phyloP scores from a whole-genome alignment of 2,888 invertebrate genomes.

The Folsomia candida region DNA sequence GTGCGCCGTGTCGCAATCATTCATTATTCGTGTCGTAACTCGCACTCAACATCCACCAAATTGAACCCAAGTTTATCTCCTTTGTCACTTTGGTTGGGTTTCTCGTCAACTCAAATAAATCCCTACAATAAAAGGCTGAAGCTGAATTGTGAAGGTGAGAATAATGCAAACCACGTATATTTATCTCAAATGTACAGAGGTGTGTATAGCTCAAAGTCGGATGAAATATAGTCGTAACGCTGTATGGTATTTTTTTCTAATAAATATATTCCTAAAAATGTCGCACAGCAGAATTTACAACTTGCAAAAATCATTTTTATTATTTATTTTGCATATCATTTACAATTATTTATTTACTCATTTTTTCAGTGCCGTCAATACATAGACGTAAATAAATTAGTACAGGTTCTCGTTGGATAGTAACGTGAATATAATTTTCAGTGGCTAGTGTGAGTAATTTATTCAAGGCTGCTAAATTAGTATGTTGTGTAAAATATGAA shows the following conservation, averaged over 20 bases:
- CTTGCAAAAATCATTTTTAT: background rate
- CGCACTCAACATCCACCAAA: background rate
- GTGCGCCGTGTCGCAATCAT: background rate
- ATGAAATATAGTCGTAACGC: no score
- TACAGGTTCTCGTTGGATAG: background rate
- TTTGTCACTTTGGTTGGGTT: background rate
- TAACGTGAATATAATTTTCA: no score
- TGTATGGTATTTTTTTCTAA: no score
- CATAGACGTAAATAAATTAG: background rate
- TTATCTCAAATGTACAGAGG: background rate
- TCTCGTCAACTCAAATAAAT: background rate
- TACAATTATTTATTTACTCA: background rate
- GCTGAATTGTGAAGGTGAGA: background rate
- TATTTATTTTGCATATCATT: background rate
- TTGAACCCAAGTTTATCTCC: background rate
- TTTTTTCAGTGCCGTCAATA: background rate
- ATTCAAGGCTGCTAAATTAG: conserved; percentile 12
- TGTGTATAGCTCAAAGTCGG: background rate
- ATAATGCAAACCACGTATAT: background rate
- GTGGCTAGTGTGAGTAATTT: background rate
- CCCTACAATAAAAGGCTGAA: background rate
- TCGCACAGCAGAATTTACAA: background rate
- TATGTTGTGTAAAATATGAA: background rate
- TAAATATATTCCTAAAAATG: no score
- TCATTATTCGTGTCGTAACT: background rate